A percentile compares a stretch with the other conserved stretches of the same genome.
phyloP scores from a whole-genome alignment of 64 coral and sea anemone genomes.

The Actinia tenebrosa region DNA sequence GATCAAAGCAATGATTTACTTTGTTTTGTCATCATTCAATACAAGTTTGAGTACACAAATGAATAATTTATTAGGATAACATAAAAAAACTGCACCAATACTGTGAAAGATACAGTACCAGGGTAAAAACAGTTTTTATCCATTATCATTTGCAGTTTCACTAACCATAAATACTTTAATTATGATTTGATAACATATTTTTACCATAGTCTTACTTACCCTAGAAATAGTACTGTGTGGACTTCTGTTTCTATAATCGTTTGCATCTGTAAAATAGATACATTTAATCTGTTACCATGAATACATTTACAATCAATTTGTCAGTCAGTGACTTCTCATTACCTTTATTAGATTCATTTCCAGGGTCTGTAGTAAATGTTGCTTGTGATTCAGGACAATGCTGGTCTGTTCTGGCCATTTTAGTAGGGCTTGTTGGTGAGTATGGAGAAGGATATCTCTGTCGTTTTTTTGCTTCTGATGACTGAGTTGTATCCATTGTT shows the following conservation, averaged over 20 bases:
- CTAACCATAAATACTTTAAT: neutral
- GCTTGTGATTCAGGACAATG: neutral
- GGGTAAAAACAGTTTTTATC: too few relatives aligned
- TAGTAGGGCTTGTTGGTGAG: constrained; percentile 7
- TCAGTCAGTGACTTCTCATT: neutral
- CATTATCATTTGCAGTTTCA: neutral
- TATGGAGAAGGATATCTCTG: constrained; percentile 1
- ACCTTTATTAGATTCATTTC: neutral
- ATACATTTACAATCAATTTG: neutral
- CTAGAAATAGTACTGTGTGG: neutral
- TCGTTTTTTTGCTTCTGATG: neutral
- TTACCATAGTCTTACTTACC: neutral
- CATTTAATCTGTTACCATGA: neutral
- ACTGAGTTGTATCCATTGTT: neutral
- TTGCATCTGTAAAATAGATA: neutral
- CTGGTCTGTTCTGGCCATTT: neutral
- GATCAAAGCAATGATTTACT: too few relatives aligned
- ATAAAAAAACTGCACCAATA: too few relatives aligned
- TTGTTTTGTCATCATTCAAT: too few relatives aligned
- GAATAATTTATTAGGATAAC: too few relatives aligned
- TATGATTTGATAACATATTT: too few relatives aligned
- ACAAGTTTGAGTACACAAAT: too few relatives aligned
- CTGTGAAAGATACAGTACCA: too few relatives aligned
- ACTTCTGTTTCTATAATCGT: neutral
- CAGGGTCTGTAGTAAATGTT: neutral